phyloP scores from a whole-genome alignment of 2,113 vertebrate genomes.

The Catharus fuscescens region DNA sequence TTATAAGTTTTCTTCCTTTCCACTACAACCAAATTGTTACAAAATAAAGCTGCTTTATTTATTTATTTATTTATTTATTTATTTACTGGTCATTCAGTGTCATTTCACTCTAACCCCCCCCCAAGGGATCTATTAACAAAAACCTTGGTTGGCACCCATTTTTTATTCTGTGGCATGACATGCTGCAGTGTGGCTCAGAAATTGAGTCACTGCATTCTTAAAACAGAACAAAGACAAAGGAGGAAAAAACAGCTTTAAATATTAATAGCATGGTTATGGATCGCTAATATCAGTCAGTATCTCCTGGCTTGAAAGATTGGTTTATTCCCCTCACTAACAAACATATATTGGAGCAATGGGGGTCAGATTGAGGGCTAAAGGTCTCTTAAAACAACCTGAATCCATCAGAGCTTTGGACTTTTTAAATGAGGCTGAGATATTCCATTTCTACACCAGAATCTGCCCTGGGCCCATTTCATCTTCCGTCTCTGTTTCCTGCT shows the following conservation, averaged over 20 bases:
- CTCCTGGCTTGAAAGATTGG: neutral
- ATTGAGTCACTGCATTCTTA: neutral
- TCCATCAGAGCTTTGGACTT: neutral
- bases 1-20: neutral
- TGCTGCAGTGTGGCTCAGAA: neutral
- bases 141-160: neutral
- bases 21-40: neutral
- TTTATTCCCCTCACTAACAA: neutral
- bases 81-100: neutral
- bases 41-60: neutral
- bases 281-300: neutral
- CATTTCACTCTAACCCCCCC: neutral
- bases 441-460: neutral
- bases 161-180: neutral
- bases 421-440: neutral
- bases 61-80: neutral
- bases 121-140: neutral
- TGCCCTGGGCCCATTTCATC: neutral
- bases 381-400: neutral
- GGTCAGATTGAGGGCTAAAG: neutral
- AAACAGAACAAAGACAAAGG: neutral
- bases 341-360: neutral
- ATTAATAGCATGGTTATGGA: neutral
- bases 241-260: neutral
- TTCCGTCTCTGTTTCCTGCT: neutral